Base-by-base conservation (phyloP, 2,113 vertebrate species). In the Stictonetta naevosa region DNA sequence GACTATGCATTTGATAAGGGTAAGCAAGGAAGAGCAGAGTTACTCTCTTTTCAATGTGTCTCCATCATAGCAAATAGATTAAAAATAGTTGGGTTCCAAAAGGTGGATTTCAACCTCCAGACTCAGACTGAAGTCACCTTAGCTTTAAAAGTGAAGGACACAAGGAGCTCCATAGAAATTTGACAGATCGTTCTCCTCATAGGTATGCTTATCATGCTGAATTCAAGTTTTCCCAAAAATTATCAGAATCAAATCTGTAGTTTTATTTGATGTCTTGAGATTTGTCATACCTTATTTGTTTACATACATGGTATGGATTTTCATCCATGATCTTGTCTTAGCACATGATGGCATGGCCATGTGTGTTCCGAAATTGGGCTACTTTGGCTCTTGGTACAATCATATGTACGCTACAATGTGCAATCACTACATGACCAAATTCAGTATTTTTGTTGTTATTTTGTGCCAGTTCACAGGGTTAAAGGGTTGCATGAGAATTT, bases 401-500 rank as follows among this genome's bases (percentile, higher is more conserved):
- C 86, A 88, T 69, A 56, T 29, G 38, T 55, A 28, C 52, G n/a
- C 69, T 55, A 11, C 31, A 34, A 18, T 5, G 7, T 34, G 29
- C 18, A 52, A 56, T 83, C 56, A 42, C 34, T 71, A 16, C 29
- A 8, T 14, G 33, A 64, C 77, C 16, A 78, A 81, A 79, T 62
- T 44, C 38, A 22, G 23, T 13, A 42, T 67, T 38, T 83, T 75
- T 73, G 85, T 4, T 44, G 86, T 85, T 62, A 16, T 85, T 66
- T 16, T 8, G 16, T 2, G 0, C 31, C 53, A 36, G 28, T 75
- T 73, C 44, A 66, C 0, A 0, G 28, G 56, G 66, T 82, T 82
- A 55, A 84, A 69, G 58, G 38, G 81, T 93, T 92, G 46, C 77
- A 31, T 80, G 83, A 87, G 69, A 89, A 91, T 76, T 50, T 92